Conservation (phyloP, 2,113 vertebrate genomes). For the Halcyon malimbica region DNA sequence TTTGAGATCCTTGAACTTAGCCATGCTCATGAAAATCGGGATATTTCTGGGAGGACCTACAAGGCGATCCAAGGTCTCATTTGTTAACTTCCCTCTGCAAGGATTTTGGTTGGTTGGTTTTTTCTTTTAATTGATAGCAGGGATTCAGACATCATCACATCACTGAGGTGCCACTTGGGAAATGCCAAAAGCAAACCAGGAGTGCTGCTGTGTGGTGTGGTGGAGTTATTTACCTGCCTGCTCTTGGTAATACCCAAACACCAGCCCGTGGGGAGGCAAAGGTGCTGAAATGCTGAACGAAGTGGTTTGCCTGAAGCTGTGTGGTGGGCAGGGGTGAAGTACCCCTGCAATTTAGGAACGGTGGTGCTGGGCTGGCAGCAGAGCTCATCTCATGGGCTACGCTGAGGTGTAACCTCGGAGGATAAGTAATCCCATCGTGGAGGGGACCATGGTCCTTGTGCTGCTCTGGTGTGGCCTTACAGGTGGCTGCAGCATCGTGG, state of each 20-base stretch:
- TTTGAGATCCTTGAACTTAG: not conserved
- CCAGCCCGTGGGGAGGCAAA: not conserved
- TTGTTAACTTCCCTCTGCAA: not conserved
- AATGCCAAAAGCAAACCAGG: not conserved
- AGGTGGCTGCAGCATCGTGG: not conserved
- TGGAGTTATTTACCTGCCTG: not conserved
- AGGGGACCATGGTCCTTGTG: not conserved
- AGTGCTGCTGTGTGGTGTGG: not conserved
- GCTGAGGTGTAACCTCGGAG: not conserved
- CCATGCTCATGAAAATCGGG: not conserved
- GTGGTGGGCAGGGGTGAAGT: not conserved
- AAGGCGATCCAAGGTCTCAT: not conserved
- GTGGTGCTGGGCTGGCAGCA: not conserved
- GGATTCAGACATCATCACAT: not conserved
- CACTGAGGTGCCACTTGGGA: not conserved
- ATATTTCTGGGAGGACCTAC: not conserved
- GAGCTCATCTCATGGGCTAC: accelerated
- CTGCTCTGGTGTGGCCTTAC: not conserved
- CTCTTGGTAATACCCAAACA: no score
- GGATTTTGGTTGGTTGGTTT: not conserved
- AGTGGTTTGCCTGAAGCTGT: not conserved
- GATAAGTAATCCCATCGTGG: not conserved
- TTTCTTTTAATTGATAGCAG: not conserved
- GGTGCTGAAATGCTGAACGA: not conserved
- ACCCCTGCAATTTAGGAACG: accelerated